Conservation (phyloP, 2,113 vertebrate species). For the Astur gentilis region DNA sequence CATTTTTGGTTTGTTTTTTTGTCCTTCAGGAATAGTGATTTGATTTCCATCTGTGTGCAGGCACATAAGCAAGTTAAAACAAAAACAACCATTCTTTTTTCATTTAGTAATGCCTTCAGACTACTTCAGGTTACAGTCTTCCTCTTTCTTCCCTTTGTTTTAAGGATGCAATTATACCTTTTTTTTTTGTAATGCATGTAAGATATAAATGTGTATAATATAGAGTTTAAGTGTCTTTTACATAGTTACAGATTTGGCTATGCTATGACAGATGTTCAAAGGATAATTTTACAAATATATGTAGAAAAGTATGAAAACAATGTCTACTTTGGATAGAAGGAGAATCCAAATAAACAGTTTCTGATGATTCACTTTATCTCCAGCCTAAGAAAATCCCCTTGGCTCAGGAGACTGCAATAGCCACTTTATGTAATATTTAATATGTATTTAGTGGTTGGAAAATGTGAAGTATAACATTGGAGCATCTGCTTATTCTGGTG, state of each 20-base stretch:
- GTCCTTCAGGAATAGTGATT: neutral
- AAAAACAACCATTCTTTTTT: neutral
- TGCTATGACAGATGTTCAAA: neutral
- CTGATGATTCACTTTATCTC: neutral
- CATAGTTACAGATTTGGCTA: neutral
- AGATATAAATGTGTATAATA: neutral
- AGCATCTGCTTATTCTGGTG: neutral
- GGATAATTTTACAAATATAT: neutral
- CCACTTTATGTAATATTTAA: neutral
- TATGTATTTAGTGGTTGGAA: neutral
- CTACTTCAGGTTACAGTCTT: neutral
- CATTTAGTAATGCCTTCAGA: neutral
- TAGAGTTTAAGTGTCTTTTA: neutral
- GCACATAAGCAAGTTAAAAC: neutral
- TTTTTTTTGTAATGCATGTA: neutral
- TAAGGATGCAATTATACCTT: neutral
- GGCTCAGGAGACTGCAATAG: neutral
- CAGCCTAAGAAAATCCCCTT: neutral
- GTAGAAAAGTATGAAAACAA: neutral
- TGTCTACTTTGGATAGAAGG: neutral
- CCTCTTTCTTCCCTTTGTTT: neutral
- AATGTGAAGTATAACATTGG: neutral
- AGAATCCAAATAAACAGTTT: neutral
- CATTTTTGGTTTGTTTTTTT: neutral
- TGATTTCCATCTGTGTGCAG: neutral